A percentile compares a stretch with the other conserved stretches of the same genome.
Evolutionary conservation across 2,888 invertebrate species (phyloP).

Genomic region (Drosophila mimica): DNA sequence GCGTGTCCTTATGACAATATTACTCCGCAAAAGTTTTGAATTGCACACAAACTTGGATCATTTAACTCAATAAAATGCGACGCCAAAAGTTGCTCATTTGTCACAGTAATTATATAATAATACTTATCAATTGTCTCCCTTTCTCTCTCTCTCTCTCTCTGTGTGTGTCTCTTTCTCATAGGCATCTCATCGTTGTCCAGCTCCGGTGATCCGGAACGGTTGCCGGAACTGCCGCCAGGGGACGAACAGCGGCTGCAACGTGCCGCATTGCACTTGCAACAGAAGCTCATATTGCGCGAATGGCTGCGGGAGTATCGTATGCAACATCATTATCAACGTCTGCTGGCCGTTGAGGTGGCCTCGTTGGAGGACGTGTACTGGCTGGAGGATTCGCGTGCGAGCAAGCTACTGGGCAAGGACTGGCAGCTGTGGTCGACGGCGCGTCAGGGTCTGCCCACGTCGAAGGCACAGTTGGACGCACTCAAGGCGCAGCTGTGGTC

Average conservation of each 20-base stretch:
- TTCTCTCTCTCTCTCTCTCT: conserved; percentile 7
- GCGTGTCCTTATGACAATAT: conserved; percentile 22
- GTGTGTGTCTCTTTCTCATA: conserved; percentile 82
- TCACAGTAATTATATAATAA: background rate
- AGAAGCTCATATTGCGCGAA: conserved; percentile 93
- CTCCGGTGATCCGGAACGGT: conserved; percentile 90
- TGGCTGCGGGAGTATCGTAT: conserved; percentile 92
- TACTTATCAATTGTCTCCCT: conserved; percentile 1
- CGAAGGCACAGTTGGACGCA: conserved; percentile 91
- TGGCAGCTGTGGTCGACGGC: conserved; percentile 92
- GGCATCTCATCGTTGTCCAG: conserved; percentile 94
- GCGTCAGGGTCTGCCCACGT: conserved; percentile 92
- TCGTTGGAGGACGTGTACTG: conserved; percentile 96
- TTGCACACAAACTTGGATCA: conserved; percentile 47
- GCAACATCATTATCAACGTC: conserved; percentile 90
- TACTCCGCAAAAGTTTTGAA: conserved; percentile 48
- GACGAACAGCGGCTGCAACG: conserved; percentile 93
- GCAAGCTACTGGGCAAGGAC: conserved; percentile 92
- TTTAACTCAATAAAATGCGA: conserved; percentile 67
- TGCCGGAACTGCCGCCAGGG: conserved; percentile 93
- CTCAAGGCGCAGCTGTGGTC: conserved; percentile 94
- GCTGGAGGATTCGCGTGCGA: conserved; percentile 93
- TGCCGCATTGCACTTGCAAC: conserved; percentile 92
- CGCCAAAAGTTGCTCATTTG: conserved; percentile 41
- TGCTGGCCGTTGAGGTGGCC: conserved; percentile 92